Conservation (phyloP, 2,888 invertebrate genomes). For the Metacarcinus magister region DNA sequence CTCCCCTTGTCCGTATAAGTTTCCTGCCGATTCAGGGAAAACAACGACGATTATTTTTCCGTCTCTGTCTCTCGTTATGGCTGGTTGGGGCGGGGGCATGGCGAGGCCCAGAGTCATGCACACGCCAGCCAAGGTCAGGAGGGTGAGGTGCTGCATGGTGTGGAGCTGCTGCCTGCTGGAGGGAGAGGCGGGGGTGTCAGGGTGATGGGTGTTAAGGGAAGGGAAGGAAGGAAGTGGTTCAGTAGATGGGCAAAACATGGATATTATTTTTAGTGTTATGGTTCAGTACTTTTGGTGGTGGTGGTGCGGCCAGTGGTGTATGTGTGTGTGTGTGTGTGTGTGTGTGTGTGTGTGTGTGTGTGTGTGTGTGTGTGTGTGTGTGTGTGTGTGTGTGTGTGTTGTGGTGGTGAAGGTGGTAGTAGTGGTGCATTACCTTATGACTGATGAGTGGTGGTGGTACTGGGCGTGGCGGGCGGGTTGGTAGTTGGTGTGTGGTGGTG, state of each 20-base stretch:
- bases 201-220: background rate
- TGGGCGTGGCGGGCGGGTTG: background rate
- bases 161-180: no score
- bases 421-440: no score
- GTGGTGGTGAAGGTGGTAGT: no score
- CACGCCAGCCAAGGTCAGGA: background rate
- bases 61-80: background rate
- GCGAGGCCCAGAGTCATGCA: background rate
- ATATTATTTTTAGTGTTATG: no score
- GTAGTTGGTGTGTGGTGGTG: background rate
- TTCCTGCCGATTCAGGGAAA: background rate
- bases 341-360: no score
- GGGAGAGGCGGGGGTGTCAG: background rate
- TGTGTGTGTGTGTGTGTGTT: no score
- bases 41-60: background rate
- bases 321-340: no score
- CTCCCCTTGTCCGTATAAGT: background rate
- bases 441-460: no score
- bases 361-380: no score
- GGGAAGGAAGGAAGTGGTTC: background rate
- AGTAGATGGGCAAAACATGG: no score
- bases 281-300: no score
- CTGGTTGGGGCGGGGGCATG: background rate
- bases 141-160: background rate
- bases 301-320: no score